phyloP scores from a whole-genome alignment of 1,140 invertebrate species.

The Linepithema humile region DNA sequence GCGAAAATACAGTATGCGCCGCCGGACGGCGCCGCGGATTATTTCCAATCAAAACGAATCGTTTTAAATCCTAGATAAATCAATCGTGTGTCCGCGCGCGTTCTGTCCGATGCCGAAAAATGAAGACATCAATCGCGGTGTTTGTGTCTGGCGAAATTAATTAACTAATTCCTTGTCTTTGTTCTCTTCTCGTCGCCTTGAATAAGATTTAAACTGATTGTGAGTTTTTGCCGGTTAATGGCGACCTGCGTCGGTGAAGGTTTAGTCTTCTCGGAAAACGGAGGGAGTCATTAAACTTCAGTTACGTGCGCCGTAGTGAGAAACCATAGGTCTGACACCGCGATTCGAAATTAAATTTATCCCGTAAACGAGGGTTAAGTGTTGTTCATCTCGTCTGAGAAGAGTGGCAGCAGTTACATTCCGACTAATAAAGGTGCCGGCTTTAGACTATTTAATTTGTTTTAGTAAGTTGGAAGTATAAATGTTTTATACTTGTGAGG shows the following conservation, averaged over 20 bases:
- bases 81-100: constrained; percentile 25
- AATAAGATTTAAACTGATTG: constrained; percentile 75
- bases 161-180: constrained; percentile 75
- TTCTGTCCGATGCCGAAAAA: constrained; percentile 37
- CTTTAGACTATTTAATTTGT: constrained; percentile 20
- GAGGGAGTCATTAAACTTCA: constrained; percentile 74
- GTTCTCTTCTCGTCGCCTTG: constrained; percentile 36
- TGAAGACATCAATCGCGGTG: constrained; percentile 54
- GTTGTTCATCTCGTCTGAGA: background rate
- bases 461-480: background rate
- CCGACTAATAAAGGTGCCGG: background rate
- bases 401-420: background rate
- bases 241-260: constrained; percentile 45
- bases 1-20: constrained; percentile 37
- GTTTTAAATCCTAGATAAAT: constrained; percentile 55
- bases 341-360: constrained; percentile 42
- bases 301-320: constrained; percentile 45
- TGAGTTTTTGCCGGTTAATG: constrained; percentile 74
- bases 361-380: constrained; percentile 2
- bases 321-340: background rate
- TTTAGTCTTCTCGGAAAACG: constrained; percentile 60
- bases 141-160: constrained; percentile 70
- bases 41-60: constrained; percentile 53
- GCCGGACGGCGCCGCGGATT: constrained; percentile 25
- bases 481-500: background rate